Evolutionary conservation across 2,113 vertebrate genomes (phyloP), one percentile per base, ranked within the genome.

Genomic region (Onychostoma macrolepis): DNA sequence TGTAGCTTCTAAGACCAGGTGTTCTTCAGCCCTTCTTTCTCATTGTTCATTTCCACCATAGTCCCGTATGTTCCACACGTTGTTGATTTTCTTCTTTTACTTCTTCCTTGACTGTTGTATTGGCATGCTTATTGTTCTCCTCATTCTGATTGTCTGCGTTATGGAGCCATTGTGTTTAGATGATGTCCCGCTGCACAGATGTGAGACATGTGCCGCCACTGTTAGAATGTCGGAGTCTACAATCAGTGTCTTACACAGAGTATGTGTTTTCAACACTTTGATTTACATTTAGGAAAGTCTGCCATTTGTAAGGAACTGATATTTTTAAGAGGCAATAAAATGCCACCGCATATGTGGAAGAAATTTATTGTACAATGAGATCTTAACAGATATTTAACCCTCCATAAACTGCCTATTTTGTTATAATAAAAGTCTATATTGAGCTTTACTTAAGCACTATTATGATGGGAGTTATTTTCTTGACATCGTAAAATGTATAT

Each of bases 341-440:
- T 90, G 92, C 94, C 91, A 71, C 93, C 92, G 92, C 92, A 91
- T 94, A 94, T 94, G 93, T 91, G 87, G 92, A 82, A 83, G 83
- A 93, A 92, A 88, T 95, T 94, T 96, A 95, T 96, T 96, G 94
- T 92, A 92, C 90, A 90, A 92, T 92, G 91, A 96, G 96, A 96
- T 97, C 97, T 96, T 96, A 96, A 97, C 95, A 95, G 95, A 94
- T 97, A 97, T 97, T 97, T 98, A 97, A 98, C 96, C 96, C 96
- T 96, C 91, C 95, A 95, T 97, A 97, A 95, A 98, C 96, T 98
- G 97, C 97, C 97, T 99, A 99, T 99, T 99, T 99, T 99, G 96
- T 98, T 98, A 99, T 97, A 97, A 97, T 96, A 95, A 96, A 96
- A 95, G 95, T 96, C 94, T 97, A 97, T 97, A 97, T 97, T 97